Percentiles rank a stretch among this genome's conserved stretches.
phyloP scores from a whole-genome alignment of 2,888 invertebrate species.

The Tenthredo distinguenda region DNA sequence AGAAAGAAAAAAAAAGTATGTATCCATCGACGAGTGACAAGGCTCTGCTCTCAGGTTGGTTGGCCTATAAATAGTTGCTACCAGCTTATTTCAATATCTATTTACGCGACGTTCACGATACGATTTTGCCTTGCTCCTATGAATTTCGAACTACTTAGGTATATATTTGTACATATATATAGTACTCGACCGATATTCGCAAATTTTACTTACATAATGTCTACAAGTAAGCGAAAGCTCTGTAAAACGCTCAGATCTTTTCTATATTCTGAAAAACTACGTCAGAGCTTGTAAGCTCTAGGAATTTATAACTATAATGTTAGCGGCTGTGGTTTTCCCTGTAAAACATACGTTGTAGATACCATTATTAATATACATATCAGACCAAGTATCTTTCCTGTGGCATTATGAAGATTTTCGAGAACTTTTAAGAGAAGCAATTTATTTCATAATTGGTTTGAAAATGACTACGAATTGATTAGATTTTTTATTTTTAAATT shows the following conservation, averaged over 20 bases:
- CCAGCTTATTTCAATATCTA: not conserved
- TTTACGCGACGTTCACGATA: not conserved
- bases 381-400: not conserved
- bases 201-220: not conserved
- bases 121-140: not conserved
- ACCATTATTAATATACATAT: not conserved
- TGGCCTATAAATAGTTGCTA: not conserved
- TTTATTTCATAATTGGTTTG: not conserved
- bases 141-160: not conserved
- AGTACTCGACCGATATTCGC: not conserved
- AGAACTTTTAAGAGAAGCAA: not conserved
- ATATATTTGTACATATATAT: not conserved
- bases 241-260: not conserved
- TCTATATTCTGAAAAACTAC: not conserved
- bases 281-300: not conserved
- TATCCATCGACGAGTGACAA: constrained; percentile 17
- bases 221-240: too few relatives aligned
- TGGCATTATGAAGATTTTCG: not conserved
- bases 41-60: not conserved
- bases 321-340: not conserved
- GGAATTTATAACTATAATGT: not conserved
- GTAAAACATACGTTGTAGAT: not conserved
- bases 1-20: not conserved
- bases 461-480: not conserved
- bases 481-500: not conserved